Evolutionary conservation across 2,113 vertebrate genomes (phyloP), one percentile per base, ranked within the genome.

Genomic region (Desmodus rotundus): DNA sequence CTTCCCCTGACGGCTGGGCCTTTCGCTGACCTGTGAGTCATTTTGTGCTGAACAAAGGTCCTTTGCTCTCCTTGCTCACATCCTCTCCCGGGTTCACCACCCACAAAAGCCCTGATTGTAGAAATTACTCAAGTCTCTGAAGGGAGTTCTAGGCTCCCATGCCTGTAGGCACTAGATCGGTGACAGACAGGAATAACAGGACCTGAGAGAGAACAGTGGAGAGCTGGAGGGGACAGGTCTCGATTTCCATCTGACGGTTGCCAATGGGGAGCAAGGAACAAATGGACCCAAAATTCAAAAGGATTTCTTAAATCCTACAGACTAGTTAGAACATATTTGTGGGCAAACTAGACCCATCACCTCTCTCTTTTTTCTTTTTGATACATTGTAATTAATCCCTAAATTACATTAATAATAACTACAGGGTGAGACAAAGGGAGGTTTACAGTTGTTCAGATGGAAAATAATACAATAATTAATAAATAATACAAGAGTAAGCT

Each of bases 131-230:
- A 82, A 3, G 19, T 81, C 24, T 56, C 1, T 38, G 67, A 63
- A 76, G 36, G 81, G 54, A 78, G 41, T 80, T 41, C 73, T 33
- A 47, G 33, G 38, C 28, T 36, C 14, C 12, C 43, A 7, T 17
- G 36, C 7, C 58, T 24, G 3, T 0, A 20, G 20, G 45, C 3
- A 8, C 16, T 13, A 24, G 19, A 10, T 3, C 6, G 11, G 26
- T 63, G 67, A 87, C 15, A 13, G 11, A 26, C 68, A 31, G 68
- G 73, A 67, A 63, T 41, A 89, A 41, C 12, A 0, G 26, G 24
- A 12, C 38, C 19, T 54, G 36, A 58, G 20, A 67, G 10, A 90
- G 43, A 47, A 54, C 31, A 38, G 63, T 36, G 31, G 56, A 63
- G 28, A 61, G 41, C 26, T 50, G 8, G 38, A 85, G 26, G 36